Conservation (phyloP, 1,140 invertebrate genomes). For the Megalopta genalis region DNA sequence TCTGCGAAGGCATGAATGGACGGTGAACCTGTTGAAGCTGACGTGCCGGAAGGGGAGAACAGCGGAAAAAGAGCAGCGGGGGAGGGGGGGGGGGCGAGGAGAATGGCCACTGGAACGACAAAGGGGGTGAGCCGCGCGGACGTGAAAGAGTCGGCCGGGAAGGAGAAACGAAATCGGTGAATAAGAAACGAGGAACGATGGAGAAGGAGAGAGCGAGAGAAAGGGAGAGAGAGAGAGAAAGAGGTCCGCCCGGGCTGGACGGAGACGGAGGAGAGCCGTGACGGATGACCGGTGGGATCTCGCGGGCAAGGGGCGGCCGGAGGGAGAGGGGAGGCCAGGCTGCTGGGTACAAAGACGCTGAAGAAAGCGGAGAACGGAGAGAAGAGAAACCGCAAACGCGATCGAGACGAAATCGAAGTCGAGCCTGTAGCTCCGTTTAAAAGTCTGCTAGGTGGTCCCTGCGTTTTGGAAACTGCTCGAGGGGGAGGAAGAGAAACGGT, state of each 20-base stretch:
- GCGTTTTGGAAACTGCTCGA: not conserved
- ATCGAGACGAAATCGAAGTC: conserved; percentile 35
- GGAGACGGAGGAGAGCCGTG: not conserved
- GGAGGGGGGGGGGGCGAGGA: conserved; percentile 25
- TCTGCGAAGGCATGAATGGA: conserved; percentile 66
- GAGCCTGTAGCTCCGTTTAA: not conserved
- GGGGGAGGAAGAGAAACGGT: too few relatives aligned
- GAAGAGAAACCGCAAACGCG: conserved; percentile 38
- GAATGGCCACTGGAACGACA: conserved; percentile 26
- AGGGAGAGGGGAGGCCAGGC: not conserved
- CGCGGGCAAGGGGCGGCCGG: not conserved
- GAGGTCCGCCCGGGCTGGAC: not conserved
- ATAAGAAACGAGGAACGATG: conserved; percentile 36
- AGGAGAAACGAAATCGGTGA: conserved; percentile 37
- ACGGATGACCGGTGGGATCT: conserved; percentile 5
- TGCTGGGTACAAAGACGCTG: conserved; percentile 10
- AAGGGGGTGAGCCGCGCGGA: conserved; percentile 3
- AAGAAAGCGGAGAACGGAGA: conserved; percentile 2
- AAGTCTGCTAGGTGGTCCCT: too few relatives aligned
- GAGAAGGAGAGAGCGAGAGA: conserved; percentile 40
- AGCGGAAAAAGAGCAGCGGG: conserved; percentile 42
- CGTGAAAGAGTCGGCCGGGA: conserved; percentile 1
- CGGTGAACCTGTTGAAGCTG: conserved; percentile 65
- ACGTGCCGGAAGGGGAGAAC: conserved; percentile 41
- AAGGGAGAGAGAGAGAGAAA: conserved; percentile 17